Conservation (phyloP, 2,113 vertebrate species). For the Brachirus orientalis region DNA sequence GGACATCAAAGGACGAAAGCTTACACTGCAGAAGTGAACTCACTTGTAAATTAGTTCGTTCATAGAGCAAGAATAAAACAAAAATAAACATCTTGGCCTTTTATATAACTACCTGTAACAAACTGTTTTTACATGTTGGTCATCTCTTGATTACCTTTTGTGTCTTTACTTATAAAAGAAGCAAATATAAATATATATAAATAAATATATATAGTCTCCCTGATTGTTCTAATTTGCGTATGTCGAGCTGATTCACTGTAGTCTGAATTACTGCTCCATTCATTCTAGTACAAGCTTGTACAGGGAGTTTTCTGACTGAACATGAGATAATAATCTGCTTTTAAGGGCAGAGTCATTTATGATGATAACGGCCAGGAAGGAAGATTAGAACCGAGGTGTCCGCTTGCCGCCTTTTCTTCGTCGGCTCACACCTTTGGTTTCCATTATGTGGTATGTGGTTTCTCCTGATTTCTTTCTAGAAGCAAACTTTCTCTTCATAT, state of each 20-base stretch:
- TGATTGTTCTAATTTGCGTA: slow-evolving; percentile 73
- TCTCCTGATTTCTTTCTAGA: slow-evolving; percentile 71
- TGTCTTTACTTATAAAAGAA: slow-evolving; percentile 84
- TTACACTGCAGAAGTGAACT: slow-evolving; percentile 71
- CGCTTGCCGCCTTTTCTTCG: slow-evolving; percentile 45
- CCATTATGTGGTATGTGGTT: slow-evolving; percentile 49
- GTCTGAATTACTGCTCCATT: slow-evolving; percentile 65
- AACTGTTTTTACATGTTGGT: slow-evolving; percentile 84
- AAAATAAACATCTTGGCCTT: slow-evolving; percentile 79
- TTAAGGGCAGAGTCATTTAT: slow-evolving; percentile 44
- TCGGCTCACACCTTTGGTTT: slow-evolving; percentile 41
- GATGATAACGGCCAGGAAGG: slow-evolving; percentile 52
- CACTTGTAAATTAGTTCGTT: slow-evolving; percentile 83
- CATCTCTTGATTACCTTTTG: slow-evolving; percentile 84
- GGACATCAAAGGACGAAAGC: slow-evolving; percentile 59
- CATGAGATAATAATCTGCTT: slow-evolving; percentile 60
- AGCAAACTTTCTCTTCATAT: slow-evolving; percentile 72
- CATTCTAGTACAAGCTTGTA: slow-evolving; percentile 55
- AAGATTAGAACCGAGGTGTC: slow-evolving; percentile 35
- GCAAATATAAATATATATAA: slow-evolving; percentile 66
- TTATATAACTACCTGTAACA: slow-evolving; percentile 85
- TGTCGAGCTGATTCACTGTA: slow-evolving; percentile 71
- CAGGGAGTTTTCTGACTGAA: too few relatives aligned
- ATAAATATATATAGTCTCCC: slow-evolving; percentile 78
- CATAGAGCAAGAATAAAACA: slow-evolving; percentile 75